These are phyloP conservation scores for Tonatia bakeri DNA, from an alignment of 2,113 vertebrate genomes.

Conservation along the genomic window DNA sequence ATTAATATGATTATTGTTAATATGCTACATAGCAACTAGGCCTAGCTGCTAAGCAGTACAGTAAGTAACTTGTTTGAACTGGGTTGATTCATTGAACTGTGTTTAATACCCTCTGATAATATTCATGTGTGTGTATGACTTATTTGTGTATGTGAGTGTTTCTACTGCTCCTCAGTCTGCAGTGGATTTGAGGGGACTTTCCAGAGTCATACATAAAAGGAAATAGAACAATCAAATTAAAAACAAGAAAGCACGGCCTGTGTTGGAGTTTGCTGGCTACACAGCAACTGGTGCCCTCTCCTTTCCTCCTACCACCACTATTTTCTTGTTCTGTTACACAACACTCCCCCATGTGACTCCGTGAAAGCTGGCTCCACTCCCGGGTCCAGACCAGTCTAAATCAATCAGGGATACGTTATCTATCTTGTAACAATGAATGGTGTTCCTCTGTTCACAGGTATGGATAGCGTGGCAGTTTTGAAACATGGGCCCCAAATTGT, in stretches of 20 bases:
- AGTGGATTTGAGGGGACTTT: background rate
- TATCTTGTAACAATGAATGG: background rate
- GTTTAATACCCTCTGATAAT: background rate
- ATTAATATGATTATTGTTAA: background rate
- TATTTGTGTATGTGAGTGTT: background rate
- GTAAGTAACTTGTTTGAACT: background rate
- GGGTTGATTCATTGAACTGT: background rate
- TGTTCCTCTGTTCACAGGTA: background rate
- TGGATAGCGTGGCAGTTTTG: background rate
- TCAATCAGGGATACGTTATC: background rate
- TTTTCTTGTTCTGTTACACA: background rate
- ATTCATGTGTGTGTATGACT: background rate
- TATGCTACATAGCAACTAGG: background rate
- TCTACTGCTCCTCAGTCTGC: background rate
- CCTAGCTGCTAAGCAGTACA: background rate
- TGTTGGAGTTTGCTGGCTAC: background rate
- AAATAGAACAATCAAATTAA: background rate
- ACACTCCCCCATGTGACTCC: background rate
- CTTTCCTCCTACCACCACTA: background rate
- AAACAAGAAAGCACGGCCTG: background rate
- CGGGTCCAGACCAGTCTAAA: background rate
- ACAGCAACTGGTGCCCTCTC: background rate
- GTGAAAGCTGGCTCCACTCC: background rate
- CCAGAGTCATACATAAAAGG: background rate
- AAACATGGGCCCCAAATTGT: background rate